These are phyloP conservation scores for Psammodynastes pulverulentus DNA, from an alignment of 2,113 vertebrate species.

Conservation along the genomic window DNA sequence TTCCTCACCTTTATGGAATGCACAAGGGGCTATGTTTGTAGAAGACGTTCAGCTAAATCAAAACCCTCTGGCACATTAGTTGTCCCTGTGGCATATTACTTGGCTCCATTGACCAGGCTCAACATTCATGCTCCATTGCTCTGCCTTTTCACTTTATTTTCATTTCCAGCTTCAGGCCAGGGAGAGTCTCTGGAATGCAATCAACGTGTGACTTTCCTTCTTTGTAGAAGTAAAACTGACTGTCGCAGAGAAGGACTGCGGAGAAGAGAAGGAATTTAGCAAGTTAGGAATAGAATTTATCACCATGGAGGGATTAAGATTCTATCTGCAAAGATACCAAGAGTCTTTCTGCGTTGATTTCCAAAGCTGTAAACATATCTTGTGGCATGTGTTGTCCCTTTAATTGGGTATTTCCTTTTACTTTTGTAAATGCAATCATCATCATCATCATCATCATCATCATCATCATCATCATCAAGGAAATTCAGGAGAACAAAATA, in stretches of 20 bases:
- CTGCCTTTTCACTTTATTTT: slow-evolving; percentile 28
- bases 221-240: slow-evolving; percentile 26
- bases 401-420: background rate
- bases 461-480: too few relatives aligned
- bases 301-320: slow-evolving; percentile 4
- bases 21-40: background rate
- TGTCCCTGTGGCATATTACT: background rate
- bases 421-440: background rate
- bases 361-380: too few relatives aligned
- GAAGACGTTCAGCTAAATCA: slow-evolving; percentile 18
- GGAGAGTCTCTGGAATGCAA: slow-evolving; percentile 41
- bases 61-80: slow-evolving; percentile 28
- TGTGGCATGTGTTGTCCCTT: background rate
- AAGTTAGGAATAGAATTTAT: slow-evolving; percentile 42
- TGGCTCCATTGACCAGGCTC: slow-evolving; percentile 35
- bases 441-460: too few relatives aligned
- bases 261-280: slow-evolving; percentile 65
- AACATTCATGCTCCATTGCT: background rate
- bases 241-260: background rate
- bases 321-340: slow-evolving; percentile 18
- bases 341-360: background rate
- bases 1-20: slow-evolving; percentile 23
- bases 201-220: background rate
- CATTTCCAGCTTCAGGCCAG: slow-evolving; percentile 28
- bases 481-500: background rate